Base-by-base conservation (phyloP, 2,888 invertebrate genomes). In the Morpho helenor region DNA sequence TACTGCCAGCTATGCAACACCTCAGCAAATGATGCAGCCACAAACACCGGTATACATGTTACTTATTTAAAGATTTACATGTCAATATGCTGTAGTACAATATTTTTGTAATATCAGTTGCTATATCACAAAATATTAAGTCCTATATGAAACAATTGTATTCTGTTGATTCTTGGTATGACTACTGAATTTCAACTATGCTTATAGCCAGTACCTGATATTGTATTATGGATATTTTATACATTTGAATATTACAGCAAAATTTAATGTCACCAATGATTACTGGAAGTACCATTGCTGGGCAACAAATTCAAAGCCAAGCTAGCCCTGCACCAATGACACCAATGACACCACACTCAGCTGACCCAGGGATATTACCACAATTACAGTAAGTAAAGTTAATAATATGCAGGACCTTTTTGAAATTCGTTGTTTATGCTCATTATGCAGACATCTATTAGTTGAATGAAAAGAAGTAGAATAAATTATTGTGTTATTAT, bases 321-420 rank as follows among this genome's bases (percentile, higher is more conserved):
- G 92, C 92, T 2, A 93, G 94, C 74, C 96, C 97, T 1, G 94
- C 95, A 8, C 97, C 97, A 1, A 93, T 95, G 93, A 96, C 96
- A 1, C 96, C 97, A 1, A 96, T 97, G 94, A 98, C 98, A 7
- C 98, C 98, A 44, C 95, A 94, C 60, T 98, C 98, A 0, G 96
- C 97, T 8, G 98, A 98, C 85, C 97, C 98, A 56, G 97, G 97
- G 54, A 98, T 98, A 71, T 92, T 97, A 60, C 99, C 99, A 31
- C 97, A 98, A 77, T 85, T 98, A 76, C 98, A 98, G 97, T 97
- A 83, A 91, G 93, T 53, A 22, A 10, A 46, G 8, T 44, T 31
- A 3, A 31, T 31, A 31, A 31, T 31, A 5, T 5, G 31, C 31
- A 3, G 3, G 4, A 31, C 31, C 5, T 31, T 31, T 3, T 31